A percentile compares a stretch with the other conserved stretches of the same genome.
These are phyloP conservation scores for Dipodomys ordii DNA, from an alignment of 2,113 vertebrate genomes.

Conservation along the genomic window DNA sequence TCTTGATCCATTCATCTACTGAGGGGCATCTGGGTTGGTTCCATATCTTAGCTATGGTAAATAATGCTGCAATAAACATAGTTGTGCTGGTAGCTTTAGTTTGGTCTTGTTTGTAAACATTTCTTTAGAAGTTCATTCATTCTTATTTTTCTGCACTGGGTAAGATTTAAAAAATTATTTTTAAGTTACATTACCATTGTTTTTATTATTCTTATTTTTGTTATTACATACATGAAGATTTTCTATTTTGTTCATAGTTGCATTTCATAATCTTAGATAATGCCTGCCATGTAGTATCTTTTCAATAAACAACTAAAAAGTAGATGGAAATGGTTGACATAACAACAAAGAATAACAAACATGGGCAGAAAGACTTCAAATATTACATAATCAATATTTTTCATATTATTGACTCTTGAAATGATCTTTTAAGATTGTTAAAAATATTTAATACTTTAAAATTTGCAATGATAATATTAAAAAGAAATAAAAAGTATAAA, in stretches of 20 bases:
- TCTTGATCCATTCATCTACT: too few relatives aligned
- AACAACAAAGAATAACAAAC: not conserved
- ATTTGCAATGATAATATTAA: not conserved
- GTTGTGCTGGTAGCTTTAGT: too few relatives aligned
- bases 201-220: not conserved
- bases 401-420: not conserved
- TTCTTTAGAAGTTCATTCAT: not conserved
- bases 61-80: too few relatives aligned
- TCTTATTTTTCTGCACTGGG: not conserved
- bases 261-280: not conserved
- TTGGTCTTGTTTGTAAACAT: too few relatives aligned
- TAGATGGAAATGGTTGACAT: not conserved
- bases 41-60: too few relatives aligned
- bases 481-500: not conserved
- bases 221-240: not conserved
- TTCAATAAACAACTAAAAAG: not conserved
- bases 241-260: not conserved
- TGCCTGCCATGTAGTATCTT: not conserved
- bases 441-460: not conserved
- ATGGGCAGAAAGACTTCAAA: not conserved
- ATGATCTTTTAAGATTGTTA: not conserved
- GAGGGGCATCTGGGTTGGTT: too few relatives aligned
- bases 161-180: not conserved
- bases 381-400: not conserved
- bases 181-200: not conserved